Conservation (phyloP, 2,797 vertebrate genomes). For the Telmatherina bonti region DNA sequence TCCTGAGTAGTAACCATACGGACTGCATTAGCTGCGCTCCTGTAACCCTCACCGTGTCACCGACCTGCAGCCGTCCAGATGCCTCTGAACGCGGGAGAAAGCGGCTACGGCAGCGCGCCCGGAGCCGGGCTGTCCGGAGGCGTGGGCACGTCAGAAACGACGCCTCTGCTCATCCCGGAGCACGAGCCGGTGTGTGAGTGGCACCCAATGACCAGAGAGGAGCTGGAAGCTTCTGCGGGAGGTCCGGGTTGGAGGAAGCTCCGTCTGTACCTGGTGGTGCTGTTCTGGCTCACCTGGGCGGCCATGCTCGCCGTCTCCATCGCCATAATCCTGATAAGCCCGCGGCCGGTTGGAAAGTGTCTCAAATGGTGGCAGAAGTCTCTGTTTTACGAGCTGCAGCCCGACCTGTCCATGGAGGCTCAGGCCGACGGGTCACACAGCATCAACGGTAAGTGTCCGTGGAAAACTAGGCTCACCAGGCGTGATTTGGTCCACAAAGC, state of each 20-base stretch:
- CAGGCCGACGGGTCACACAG: slow-evolving; percentile 36
- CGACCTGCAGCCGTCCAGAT: slow-evolving; percentile 59
- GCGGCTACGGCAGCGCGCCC: slow-evolving; percentile 60
- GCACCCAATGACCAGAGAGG: slow-evolving; percentile 72
- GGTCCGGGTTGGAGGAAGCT: slow-evolving; percentile 75
- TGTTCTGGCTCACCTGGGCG: slow-evolving; percentile 80
- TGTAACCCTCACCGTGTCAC: neutral
- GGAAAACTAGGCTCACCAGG: neutral
- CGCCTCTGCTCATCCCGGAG: slow-evolving; percentile 69
- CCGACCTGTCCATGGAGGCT: slow-evolving; percentile 40
- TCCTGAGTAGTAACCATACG: neutral
- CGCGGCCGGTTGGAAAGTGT: slow-evolving; percentile 43
- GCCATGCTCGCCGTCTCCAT: slow-evolving; percentile 69
- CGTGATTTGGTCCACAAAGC: too few species aligned
- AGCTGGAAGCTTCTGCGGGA: slow-evolving; percentile 71
- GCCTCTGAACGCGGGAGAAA: slow-evolving; percentile 72
- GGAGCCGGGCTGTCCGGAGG: slow-evolving; percentile 25
- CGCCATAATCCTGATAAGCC: slow-evolving; percentile 65
- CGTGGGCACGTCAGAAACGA: slow-evolving; percentile 51
- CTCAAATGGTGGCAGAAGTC: slow-evolving; percentile 84
- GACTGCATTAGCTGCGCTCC: neutral
- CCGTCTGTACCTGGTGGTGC: slow-evolving; percentile 71
- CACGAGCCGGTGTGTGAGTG: slow-evolving; percentile 23
- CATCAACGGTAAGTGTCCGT: slow-evolving; percentile 62
- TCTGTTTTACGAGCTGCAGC: slow-evolving; percentile 77